These are phyloP conservation scores for Mus spicilegus DNA, from an alignment of 2,113 vertebrate genomes.

Conservation along the genomic window DNA sequence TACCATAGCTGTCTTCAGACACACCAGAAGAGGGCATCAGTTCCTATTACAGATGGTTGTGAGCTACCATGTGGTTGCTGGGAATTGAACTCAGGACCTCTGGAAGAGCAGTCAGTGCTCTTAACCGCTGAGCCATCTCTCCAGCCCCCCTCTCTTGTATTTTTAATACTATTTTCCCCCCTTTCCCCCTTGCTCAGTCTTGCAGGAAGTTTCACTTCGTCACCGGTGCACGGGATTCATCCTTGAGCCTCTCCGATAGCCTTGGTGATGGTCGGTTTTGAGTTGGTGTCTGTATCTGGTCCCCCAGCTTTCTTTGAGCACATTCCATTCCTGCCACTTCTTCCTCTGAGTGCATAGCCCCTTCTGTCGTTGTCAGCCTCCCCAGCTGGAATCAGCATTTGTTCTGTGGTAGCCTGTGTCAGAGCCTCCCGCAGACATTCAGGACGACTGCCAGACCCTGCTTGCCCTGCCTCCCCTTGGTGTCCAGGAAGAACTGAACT, in stretches of 20 bases:
- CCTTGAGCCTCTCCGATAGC: neutral
- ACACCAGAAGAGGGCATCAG: too few relatives aligned
- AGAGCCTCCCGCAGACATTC: neutral
- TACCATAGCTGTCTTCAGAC: too few relatives aligned
- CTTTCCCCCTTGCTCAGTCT: neutral
- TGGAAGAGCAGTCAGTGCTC: too few relatives aligned
- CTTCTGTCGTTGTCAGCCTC: neutral
- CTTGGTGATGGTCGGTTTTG: neutral
- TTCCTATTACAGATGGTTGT: too few relatives aligned
- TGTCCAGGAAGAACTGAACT: neutral
- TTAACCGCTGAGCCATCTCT: too few relatives aligned
- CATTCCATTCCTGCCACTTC: neutral
- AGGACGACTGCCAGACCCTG: fast-evolving
- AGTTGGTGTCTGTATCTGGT: neutral
- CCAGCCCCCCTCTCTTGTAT: neutral
- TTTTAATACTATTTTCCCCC: neutral
- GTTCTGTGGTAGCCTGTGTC: neutral
- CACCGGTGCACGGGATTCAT: neutral
- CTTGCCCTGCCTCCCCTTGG: neutral
- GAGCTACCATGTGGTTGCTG: too few relatives aligned
- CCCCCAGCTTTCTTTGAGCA: neutral
- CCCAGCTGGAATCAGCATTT: neutral
- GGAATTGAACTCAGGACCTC: too few relatives aligned
- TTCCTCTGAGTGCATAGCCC: neutral
- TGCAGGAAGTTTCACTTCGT: neutral